phyloP scores from a whole-genome alignment of 2,888 invertebrate species.

The Diaperis boleti region DNA sequence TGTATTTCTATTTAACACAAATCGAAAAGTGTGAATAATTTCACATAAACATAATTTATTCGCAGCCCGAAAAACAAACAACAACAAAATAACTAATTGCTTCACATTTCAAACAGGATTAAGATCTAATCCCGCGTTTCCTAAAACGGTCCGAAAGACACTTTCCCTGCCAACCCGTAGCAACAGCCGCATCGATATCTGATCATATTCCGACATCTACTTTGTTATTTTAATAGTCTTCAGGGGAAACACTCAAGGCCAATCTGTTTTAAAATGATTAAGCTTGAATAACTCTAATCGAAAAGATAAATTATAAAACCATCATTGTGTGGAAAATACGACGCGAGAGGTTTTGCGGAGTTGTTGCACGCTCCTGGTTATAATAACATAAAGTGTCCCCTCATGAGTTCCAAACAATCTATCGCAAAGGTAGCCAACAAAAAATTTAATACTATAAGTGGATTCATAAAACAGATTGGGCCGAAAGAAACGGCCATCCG shows the following conservation, averaged over 20 bases:
- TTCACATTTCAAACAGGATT: too few relatives aligned
- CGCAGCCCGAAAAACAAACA: too few relatives aligned
- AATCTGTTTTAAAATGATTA: conserved; percentile 30
- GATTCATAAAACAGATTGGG: conserved; percentile 40
- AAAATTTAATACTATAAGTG: conserved; percentile 39
- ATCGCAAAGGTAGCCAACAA: conserved; percentile 7
- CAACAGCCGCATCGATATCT: conserved; percentile 4
- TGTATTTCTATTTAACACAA: too few relatives aligned
- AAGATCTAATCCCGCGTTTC: too few relatives aligned
- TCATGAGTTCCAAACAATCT: conserved; percentile 28
- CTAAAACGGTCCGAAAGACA: background rate
- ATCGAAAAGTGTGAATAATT: too few relatives aligned
- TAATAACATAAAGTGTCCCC: conserved; percentile 15
- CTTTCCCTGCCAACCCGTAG: background rate
- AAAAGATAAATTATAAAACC: conserved; percentile 22
- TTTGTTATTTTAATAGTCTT: conserved; percentile 38
- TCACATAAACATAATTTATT: too few relatives aligned
- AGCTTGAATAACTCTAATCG: conserved; percentile 12
- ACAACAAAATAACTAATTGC: too few relatives aligned
- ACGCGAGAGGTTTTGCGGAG: background rate
- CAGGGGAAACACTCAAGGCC: conserved; percentile 38
- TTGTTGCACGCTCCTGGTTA: background rate
- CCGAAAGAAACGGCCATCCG: conserved; percentile 17
- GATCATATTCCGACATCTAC: conserved; percentile 27
- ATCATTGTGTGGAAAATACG: conserved; percentile 15